These are phyloP conservation scores for Dromococcyx pavoninus DNA, from an alignment of 2,797 vertebrate genomes.

Conservation along the genomic window DNA sequence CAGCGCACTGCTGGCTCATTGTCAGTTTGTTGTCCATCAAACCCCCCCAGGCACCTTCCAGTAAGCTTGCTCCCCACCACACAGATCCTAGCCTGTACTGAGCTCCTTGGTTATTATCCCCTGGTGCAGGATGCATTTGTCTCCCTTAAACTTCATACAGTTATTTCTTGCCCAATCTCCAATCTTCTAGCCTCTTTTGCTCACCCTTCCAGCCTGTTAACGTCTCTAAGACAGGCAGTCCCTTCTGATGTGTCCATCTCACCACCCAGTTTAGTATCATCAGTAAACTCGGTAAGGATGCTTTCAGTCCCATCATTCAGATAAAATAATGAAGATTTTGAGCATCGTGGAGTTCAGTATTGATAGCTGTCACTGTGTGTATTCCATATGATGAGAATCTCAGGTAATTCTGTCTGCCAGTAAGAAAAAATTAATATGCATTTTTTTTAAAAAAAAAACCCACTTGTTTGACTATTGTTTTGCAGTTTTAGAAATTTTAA, in stretches of 20 bases:
- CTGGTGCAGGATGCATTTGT: background rate
- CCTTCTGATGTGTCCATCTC: background rate
- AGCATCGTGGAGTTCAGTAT: background rate
- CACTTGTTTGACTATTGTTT: background rate
- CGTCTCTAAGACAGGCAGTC: background rate
- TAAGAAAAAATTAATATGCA: background rate
- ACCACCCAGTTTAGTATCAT: background rate
- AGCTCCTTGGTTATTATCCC: background rate
- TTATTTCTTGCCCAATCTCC: background rate
- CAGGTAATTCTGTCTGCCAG: background rate
- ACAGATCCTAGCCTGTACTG: background rate
- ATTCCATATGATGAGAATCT: background rate
- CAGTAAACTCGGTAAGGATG: background rate
- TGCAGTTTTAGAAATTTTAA: background rate
- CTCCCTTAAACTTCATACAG: background rate
- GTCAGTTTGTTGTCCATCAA: background rate
- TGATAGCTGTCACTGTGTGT: background rate
- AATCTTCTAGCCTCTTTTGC: background rate
- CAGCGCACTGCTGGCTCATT: background rate
- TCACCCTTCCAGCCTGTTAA: background rate
- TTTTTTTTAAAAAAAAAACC: background rate
- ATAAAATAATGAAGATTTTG: background rate
- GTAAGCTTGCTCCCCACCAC: background rate
- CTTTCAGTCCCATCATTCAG: background rate
- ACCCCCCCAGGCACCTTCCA: background rate